Evolutionary conservation across 2,888 invertebrate species (phyloP).

Genomic region (Mythimna ferrago): DNA sequence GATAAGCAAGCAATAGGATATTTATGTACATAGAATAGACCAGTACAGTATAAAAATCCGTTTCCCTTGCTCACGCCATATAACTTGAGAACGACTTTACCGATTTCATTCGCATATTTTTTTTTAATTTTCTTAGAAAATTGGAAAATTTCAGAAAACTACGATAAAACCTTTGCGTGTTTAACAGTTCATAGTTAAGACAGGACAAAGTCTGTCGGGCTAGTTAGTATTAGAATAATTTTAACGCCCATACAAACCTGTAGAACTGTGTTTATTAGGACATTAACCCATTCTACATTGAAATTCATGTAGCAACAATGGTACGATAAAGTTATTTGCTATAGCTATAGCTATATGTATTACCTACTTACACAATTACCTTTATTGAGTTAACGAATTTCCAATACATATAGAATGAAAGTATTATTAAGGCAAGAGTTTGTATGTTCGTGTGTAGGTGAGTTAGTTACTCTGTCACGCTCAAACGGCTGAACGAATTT

Average conservation of each 20-base stretch:
- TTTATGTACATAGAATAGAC: neutral
- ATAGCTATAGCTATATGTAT: slow-evolving; percentile 14
- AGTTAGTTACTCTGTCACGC: no score
- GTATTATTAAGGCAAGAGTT: neutral
- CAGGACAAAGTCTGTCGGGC: no score
- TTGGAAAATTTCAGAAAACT: no score
- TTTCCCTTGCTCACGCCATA: no score
- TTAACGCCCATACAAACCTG: slow-evolving; percentile 29
- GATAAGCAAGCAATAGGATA: slow-evolving; percentile 1
- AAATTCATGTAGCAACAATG: slow-evolving; percentile 31
- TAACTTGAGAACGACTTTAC: no score
- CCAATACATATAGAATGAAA: slow-evolving; percentile 2
- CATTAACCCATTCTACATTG: slow-evolving; percentile 56
- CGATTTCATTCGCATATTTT: no score
- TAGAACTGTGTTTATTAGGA: slow-evolving; percentile 40
- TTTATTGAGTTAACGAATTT: slow-evolving; percentile 19
- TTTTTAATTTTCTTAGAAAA: no score
- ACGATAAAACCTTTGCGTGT: no score
- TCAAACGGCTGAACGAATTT: no score
- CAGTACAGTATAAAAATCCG: neutral
- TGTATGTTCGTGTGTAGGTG: no score
- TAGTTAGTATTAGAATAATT: slow-evolving; percentile 19
- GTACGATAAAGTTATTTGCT: slow-evolving; percentile 28
- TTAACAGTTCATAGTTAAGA: no score
- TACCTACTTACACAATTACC: slow-evolving; percentile 7